Conservation (phyloP, 1,140 invertebrate species). For the Whitmania pigra region DNA sequence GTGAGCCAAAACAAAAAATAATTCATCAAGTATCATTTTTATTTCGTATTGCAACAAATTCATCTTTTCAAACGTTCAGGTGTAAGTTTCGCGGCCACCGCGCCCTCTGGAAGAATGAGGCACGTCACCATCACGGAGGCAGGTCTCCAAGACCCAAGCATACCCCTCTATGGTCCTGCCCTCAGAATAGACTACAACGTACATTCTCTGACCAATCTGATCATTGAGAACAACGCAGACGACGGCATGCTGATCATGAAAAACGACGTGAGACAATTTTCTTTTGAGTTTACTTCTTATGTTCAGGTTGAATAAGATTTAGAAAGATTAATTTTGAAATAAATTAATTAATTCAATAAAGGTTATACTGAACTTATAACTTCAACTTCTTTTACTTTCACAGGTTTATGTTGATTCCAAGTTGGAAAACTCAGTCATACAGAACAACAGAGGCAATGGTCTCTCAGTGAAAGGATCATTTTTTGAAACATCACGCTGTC, state of each 20-base stretch:
- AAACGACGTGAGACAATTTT: constrained; percentile 52
- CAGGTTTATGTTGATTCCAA: constrained; percentile 12
- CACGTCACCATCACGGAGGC: constrained; percentile 45
- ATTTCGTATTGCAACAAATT: background rate
- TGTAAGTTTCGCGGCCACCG: constrained; percentile 33
- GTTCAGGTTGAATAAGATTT: background rate
- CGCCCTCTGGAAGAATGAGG: constrained; percentile 28
- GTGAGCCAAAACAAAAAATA: constrained; percentile 25
- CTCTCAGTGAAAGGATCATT: constrained; percentile 32
- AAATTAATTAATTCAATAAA: background rate
- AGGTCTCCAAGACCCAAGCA: constrained; percentile 82
- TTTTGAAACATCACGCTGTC: constrained; percentile 31
- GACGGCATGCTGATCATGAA: constrained; percentile 72
- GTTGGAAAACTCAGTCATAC: constrained; percentile 20
- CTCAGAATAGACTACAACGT: constrained; percentile 89
- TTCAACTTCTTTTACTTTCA: background rate
- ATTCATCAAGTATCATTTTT: background rate
- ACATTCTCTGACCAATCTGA: constrained; percentile 71
- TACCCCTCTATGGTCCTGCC: constrained; percentile 72
- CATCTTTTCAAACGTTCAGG: constrained; percentile 29
- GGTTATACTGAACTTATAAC: background rate
- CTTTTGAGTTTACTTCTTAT: constrained; percentile 20
- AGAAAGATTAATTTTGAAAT: background rate
- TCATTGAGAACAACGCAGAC: constrained; percentile 3
- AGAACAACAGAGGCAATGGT: constrained; percentile 35